Base-by-base conservation (phyloP, 1,140 invertebrate species). In the Drosophila obscura region DNA sequence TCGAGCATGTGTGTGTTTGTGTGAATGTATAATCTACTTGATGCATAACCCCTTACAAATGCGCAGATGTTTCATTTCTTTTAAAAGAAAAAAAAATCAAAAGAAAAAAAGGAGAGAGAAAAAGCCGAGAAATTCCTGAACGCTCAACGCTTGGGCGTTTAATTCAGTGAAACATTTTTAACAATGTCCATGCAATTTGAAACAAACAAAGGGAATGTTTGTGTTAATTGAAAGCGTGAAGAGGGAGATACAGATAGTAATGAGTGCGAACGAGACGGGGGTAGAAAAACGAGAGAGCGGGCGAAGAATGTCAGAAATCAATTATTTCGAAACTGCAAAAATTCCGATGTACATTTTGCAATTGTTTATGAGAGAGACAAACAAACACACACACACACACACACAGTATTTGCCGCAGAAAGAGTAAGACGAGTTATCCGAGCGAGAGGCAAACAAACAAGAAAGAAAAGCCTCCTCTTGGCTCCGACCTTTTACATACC, bases 201-300 rank as follows among this genome's bases (percentile, higher is more conserved):
- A 87, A 87, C 82, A 87, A 87, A 87, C 83, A 88, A 87, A 79
- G 83, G 79, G 71, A 88, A 85, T 85, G 82, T 82, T 85, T 88
- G 79, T 88, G 84, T 88, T 88, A 89, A 88, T 88, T 88, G 79
- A 88, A 88, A 88, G 83, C 83, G 83, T 88, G 83, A 88, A 88
- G 76, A 19, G 35, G 0, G 26, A 65, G 15, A 62, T 35, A 62
- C 15, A 41, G 16, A 19, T 28, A 22, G 45, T 22, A 31, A 28
- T 22, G 41, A 19, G 52, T 56, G 51, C 16, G 56, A 67, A 60
- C 59, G 61, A 16, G 15, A 56, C 9, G 43, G 5, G 28, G 22
- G 5, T 22, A 52, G 35, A 52, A 15, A 28, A 28, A 28, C 26
- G 11, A 39, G 9, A 49, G 43, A 68, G 64, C 43, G 65, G 65